Base-by-base conservation (phyloP, 2,113 vertebrate genomes). In the Danionella cerebrum region DNA sequence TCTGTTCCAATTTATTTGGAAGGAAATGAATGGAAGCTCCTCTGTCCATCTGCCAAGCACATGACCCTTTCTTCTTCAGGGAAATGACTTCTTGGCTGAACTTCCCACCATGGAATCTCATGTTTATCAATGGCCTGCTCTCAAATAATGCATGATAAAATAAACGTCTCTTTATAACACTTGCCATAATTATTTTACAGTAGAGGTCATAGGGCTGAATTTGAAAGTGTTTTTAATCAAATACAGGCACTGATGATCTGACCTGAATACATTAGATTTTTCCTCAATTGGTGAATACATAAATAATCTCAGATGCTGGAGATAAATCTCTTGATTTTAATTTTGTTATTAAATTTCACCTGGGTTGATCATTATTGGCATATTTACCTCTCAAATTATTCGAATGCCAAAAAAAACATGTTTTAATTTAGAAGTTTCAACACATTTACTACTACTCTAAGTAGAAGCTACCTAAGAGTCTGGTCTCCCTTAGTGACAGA, bases 61-160 rank as follows among this genome's bases (percentile, higher is more conserved):
- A 48, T 48, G 59, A 47, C 59, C 59, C 42, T 63, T 6, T 33
- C 25, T 48, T 36, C 59, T 63, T 12, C 13, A 6, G 27, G 29
- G 42, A 22, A 33, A n/a, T 47, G 18, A 13, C 59, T 63, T 48
- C 45, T 21, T 63, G 59, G 42, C 42, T 31, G 27, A 18, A 48
- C 31, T 36, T 47, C 18, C 18, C 41, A 35, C 12, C 18, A 16
- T 36, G 7, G 12, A 35, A 48, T 48, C 18, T 22, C 39, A 63
- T 48, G 59, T 48, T 63, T 63, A 35, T 48, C 14, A 60, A 60
- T 60, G 57, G 19, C 57, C 39, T 44, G 12, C 57, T n/a, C n/a
- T 44, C 57, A 60, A 59, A 29, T 36, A 6, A n/a, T 44, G 57
- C 21, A 42, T 44, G 24, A 44, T 16, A 57, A 41, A 39, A 59